Base-by-base conservation (phyloP, 2,888 invertebrate species). In the Diplazon laetatorius region DNA sequence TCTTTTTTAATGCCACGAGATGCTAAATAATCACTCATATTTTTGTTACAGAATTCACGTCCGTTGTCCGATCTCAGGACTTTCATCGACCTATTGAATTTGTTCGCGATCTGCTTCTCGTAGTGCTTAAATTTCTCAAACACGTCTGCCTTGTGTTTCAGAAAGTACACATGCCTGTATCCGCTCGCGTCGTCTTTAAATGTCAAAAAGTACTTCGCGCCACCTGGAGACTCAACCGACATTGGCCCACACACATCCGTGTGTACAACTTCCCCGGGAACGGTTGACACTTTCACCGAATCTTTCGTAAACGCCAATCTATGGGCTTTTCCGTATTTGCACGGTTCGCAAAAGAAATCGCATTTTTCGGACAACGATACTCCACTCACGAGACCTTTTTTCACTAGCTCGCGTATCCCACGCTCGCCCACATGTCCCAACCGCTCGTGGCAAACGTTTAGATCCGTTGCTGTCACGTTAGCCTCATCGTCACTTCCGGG, bases 11-110 rank as follows among this genome's bases (percentile, higher is more conserved):
- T n/a, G n/a, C n/a, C n/a, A n/a, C n/a, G n/a, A n/a, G 18, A 10
- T 10, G 6, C 48, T 9, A 48, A 10, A 2, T 48, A 18, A 4
- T 18, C 48, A 10, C 10, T 8, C 48, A 48, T 48, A 2, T 20
- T 1, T 10, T 48, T 5, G 10, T 48, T 48, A 5, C 50, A 22
- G n/a, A 50, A 50, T 12, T 48, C 48, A 1, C 18, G 2, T 2
- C 18, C 48, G 18, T n/a, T n/a, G n/a, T n/a, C n/a, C n/a, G n/a
- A n/a, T n/a, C n/a, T n/a, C n/a, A n/a, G n/a, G n/a, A n/a, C 20
- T 48, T 1, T 48, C 48, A n/a, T n/a, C 48, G 48, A 22, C 22
- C 50, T n/a, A n/a, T n/a, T n/a, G 50, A 50, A 50, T 14, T 50
- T 50, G 12, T 50, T 12, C 22, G 50, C 22, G 16, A 50, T 10